These are phyloP conservation scores for Emys orbicularis DNA, from an alignment of 2,797 vertebrate genomes.

Conservation along the genomic window DNA sequence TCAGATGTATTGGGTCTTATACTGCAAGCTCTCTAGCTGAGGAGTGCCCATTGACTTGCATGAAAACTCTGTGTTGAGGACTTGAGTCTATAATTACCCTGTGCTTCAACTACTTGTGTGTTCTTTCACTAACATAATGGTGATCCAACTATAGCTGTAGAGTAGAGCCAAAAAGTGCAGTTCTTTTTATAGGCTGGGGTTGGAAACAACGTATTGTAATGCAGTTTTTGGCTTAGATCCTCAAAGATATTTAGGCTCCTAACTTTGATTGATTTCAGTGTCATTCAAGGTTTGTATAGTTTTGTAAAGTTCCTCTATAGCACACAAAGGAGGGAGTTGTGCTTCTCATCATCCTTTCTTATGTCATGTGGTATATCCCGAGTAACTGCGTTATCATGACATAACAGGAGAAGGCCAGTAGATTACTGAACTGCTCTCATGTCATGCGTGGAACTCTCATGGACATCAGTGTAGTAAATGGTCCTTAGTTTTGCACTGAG, in stretches of 20 bases:
- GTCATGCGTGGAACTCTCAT: neutral
- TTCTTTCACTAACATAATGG: neutral
- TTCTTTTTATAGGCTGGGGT: neutral
- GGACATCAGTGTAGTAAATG: neutral
- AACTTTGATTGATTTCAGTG: neutral
- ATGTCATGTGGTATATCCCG: neutral
- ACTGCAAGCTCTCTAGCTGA: neutral
- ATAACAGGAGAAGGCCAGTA: neutral
- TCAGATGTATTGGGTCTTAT: neutral
- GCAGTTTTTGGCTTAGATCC: neutral
- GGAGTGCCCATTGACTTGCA: neutral
- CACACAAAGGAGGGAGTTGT: neutral
- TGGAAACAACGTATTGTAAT: neutral
- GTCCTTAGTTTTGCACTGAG: neutral
- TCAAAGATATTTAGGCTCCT: neutral
- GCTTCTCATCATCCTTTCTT: neutral
- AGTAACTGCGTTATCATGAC: neutral
- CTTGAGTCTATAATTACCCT: neutral
- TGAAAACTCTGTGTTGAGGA: accelerated
- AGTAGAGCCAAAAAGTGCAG: neutral
- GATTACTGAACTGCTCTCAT: neutral
- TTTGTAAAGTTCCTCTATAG: neutral
- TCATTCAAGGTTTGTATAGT: neutral
- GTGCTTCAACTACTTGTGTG: neutral
- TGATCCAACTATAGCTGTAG: neutral